phyloP scores from a whole-genome alignment of 2,888 invertebrate genomes.

The Amiota mariae region DNA sequence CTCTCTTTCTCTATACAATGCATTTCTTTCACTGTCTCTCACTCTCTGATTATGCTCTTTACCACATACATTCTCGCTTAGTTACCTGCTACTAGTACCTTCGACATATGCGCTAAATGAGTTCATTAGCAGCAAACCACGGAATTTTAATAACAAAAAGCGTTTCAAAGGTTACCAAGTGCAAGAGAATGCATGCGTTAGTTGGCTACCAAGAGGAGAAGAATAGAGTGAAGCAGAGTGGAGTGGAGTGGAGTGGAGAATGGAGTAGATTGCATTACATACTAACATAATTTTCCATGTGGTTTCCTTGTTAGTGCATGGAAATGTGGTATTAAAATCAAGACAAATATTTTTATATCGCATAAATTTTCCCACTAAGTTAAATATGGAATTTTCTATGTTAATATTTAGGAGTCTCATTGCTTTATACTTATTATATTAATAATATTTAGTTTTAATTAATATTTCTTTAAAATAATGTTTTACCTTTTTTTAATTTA shows the following conservation, averaged over 20 bases:
- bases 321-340: background rate
- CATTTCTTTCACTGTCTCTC: too few relatives aligned
- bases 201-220: background rate
- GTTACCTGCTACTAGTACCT: background rate
- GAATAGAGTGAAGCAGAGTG: background rate
- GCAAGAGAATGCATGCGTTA: background rate
- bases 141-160: constrained; percentile 18
- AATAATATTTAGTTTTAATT: constrained; percentile 52
- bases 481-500: constrained; percentile 51
- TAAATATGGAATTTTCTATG: too few relatives aligned
- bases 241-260: background rate
- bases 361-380: too few relatives aligned
- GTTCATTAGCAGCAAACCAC: constrained; percentile 22
- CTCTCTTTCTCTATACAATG: too few relatives aligned
- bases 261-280: background rate
- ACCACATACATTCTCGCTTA: background rate
- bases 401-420: too few relatives aligned
- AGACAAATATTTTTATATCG: background rate
- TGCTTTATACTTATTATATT: constrained; percentile 26
- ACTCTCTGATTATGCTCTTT: too few relatives aligned
- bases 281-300: background rate
- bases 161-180: background rate
- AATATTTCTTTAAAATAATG: constrained; percentile 29
- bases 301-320: too few relatives aligned
- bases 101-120: constrained; percentile 18